A percentile compares a stretch with the other conserved stretches of the same genome.
phyloP scores from a whole-genome alignment of 2,888 invertebrate species.

The Harpalus rubripes region DNA sequence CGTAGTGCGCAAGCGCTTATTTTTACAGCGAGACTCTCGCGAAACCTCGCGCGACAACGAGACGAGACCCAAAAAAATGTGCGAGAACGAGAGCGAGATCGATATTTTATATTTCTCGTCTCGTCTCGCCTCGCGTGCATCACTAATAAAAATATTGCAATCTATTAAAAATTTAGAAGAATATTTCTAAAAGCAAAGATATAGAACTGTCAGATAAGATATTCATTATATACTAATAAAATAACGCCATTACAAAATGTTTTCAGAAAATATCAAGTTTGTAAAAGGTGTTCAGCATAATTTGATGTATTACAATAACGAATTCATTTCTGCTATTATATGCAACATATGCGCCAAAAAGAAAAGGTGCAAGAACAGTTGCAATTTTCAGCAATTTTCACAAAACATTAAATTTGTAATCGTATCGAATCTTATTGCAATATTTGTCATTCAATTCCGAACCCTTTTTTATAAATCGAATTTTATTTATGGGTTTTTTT shows the following conservation, averaged over 20 bases:
- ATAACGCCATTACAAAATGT: no score
- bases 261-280: no score
- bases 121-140: no score
- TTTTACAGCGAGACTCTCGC: no score
- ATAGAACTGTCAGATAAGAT: not conserved
- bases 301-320: conserved; percentile 36
- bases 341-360: conserved; percentile 1
- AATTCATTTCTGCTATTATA: not conserved
- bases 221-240: not conserved
- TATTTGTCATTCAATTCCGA: conserved; percentile 58
- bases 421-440: conserved; percentile 67
- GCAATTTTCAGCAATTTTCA: conserved; percentile 64
- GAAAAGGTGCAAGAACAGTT: conserved; percentile 11
- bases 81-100: no score
- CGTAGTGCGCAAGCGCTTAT: no score
- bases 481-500: conserved; percentile 68
- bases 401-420: conserved; percentile 68
- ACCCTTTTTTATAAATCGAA: conserved; percentile 69
- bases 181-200: not conserved
- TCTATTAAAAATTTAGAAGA: not conserved
- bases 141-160: not conserved
- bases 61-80: no score
- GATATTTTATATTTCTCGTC: no score
- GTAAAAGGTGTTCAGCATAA: no score
- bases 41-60: no score